Evolutionary conservation across 2,113 vertebrate genomes (phyloP).

Genomic region (Geococcyx californianus): DNA sequence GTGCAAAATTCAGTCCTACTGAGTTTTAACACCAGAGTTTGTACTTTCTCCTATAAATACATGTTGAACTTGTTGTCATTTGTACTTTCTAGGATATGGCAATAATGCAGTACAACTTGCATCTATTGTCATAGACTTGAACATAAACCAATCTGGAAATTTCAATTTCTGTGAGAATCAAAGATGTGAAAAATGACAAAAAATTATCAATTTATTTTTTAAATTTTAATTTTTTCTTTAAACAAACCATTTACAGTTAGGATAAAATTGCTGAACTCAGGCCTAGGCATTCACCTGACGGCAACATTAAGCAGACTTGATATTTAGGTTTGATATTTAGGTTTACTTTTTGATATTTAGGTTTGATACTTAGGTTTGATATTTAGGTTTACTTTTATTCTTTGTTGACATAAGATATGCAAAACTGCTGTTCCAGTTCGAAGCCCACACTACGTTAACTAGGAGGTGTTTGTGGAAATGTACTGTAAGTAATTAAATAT

Average conservation of each 20-base stretch:
- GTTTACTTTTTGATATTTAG: background rate
- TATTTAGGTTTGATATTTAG: background rate
- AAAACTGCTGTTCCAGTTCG: background rate
- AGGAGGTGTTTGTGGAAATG: background rate
- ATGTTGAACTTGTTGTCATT: background rate
- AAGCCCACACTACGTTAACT: background rate
- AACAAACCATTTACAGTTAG: background rate
- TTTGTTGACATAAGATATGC: background rate
- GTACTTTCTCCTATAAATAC: background rate
- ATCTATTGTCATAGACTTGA: background rate
- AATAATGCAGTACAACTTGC: background rate
- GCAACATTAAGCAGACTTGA: background rate
- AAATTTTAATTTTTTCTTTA: background rate
- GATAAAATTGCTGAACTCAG: background rate
- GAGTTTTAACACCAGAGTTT: background rate
- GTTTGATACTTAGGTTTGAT: background rate
- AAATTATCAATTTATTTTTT: background rate
- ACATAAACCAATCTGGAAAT: background rate
- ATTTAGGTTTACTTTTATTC: background rate
- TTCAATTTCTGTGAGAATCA: background rate
- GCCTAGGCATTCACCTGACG: rapidly evolving
- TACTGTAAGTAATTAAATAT: background rate
- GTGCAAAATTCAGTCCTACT: background rate
- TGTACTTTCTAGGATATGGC: background rate
- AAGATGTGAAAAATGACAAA: background rate